Evolutionary conservation across 1,140 invertebrate genomes (phyloP), one percentile per base, ranked within the genome.

Genomic region (Achatina immaculata): DNA sequence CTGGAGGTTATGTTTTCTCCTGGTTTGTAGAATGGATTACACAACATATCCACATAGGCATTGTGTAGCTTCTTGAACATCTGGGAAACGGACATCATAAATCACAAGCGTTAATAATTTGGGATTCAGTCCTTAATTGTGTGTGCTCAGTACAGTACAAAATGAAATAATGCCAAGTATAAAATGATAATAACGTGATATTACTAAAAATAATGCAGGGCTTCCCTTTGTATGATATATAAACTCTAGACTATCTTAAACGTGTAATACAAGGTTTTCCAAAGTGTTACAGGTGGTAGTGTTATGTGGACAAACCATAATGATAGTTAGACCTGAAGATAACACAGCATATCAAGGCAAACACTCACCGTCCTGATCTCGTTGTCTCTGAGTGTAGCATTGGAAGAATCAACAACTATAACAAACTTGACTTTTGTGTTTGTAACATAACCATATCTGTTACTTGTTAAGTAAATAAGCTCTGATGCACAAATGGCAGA

Each of bases 361-460:
- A 28, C 76, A 78, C 92, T 93, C 93, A 98, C 96, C 85, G 95
- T 95, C 92, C 96, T 93, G 2, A 99, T 96, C 93, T 99, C 98
- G 92, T 97, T 98, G 90, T 99, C 97, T 85, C 97, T 91, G 40
- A 98, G 92, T 14, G 95, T 94, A 72, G 95, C 94, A 88, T 97
- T 98, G 34, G 95, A 94, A 0, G 96, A 95, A 88, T 98, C 96
- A n/a, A 98, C 94, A 38, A 99, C 95, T 83, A 99, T 94, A 28
- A 99, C 95, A 90, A 99, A 95, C 91, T 99, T 99, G 24, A 98
- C 95, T 92, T 96, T 96, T 0, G 97, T 98, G 90, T 98, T 99
- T n/a, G 97, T 98, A 28, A 98, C 96, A 93, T 98, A 99, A 11
- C 97, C 98, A 93, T 97, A 99, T 86, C 97, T 98, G 78, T 43